These are phyloP conservation scores for Zaprionus lineosus DNA, from an alignment of 2,888 invertebrate species.

Conservation along the genomic window DNA sequence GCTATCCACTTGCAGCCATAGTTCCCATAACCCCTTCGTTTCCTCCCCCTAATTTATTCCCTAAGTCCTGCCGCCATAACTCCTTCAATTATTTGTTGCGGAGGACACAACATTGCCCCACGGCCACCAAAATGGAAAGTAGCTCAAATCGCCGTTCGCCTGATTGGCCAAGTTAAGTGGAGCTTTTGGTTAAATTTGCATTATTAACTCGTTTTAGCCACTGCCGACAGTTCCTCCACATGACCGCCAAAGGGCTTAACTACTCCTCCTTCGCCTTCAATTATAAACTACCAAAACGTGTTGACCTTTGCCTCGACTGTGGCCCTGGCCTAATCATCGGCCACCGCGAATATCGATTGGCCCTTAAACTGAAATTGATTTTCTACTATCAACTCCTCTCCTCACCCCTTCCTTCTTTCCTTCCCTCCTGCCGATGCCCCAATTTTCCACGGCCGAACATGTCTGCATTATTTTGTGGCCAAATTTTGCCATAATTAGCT, in stretches of 20 bases:
- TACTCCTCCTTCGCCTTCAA: no score
- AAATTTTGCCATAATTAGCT: slow-evolving; percentile 67
- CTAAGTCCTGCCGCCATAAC: no score
- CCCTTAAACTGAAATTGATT: not conserved
- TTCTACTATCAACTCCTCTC: not conserved
- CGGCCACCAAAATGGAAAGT: slow-evolving; percentile 24
- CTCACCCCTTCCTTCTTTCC: not conserved
- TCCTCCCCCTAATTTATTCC: not conserved
- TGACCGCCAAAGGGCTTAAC: no score
- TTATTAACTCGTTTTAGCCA: slow-evolving; percentile 40
- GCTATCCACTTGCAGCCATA: no score
- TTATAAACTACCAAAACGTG: slow-evolving; percentile 17
- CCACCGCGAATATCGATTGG: not conserved
- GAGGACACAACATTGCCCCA: slow-evolving; percentile 37
- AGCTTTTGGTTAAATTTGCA: slow-evolving; percentile 46
- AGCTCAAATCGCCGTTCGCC: slow-evolving; percentile 27
- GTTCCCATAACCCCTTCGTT: not conserved
- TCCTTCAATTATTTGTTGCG: slow-evolving; percentile 52
- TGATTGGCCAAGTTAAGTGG: slow-evolving; percentile 48
- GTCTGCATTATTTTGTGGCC: slow-evolving; percentile 41
- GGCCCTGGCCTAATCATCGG: slow-evolving; percentile 15
- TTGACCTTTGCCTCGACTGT: not conserved
- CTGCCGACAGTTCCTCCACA: no score
- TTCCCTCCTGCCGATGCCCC: slow-evolving; percentile 16
- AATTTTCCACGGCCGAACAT: no score